Conservation (phyloP, 2,888 invertebrate genomes). For the Tetragonula carbonaria region DNA sequence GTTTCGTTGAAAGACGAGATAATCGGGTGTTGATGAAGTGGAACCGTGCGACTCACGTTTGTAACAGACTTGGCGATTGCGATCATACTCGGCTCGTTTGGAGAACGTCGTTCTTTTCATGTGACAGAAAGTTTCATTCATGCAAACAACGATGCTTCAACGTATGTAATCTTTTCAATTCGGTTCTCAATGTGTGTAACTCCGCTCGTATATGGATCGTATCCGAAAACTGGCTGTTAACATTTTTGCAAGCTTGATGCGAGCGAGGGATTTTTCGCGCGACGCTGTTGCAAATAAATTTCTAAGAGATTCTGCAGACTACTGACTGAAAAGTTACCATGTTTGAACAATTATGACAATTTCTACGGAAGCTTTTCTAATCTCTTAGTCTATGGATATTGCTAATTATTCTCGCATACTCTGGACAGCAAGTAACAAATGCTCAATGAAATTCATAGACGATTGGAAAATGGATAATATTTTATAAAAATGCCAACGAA, state of each 20-base stretch:
- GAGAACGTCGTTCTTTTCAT: not conserved
- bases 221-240: not conserved
- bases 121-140: not conserved
- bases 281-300: not conserved
- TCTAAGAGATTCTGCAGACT: not conserved
- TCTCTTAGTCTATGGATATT: not conserved
- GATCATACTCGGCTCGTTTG: conserved; percentile 2
- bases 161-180: not conserved
- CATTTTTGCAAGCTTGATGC: not conserved
- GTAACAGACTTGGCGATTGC: not conserved
- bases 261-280: not conserved
- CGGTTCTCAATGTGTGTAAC: too few relatives aligned
- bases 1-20: conserved; percentile 20
- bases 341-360: not conserved
- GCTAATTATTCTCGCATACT: too few relatives aligned
- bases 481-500: not conserved
- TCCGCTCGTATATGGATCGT: not conserved
- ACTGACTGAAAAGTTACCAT: not conserved
- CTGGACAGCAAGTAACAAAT: too few relatives aligned
- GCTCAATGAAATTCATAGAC: not conserved
- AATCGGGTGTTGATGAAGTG: conserved; percentile 34
- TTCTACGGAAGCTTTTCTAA: not conserved
- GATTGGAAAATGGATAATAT: not conserved
- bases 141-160: not conserved
- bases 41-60: conserved; percentile 12